These are phyloP conservation scores for Syngnathus rostellatus DNA, from an alignment of 2,797 vertebrate species.

Conservation along the genomic window DNA sequence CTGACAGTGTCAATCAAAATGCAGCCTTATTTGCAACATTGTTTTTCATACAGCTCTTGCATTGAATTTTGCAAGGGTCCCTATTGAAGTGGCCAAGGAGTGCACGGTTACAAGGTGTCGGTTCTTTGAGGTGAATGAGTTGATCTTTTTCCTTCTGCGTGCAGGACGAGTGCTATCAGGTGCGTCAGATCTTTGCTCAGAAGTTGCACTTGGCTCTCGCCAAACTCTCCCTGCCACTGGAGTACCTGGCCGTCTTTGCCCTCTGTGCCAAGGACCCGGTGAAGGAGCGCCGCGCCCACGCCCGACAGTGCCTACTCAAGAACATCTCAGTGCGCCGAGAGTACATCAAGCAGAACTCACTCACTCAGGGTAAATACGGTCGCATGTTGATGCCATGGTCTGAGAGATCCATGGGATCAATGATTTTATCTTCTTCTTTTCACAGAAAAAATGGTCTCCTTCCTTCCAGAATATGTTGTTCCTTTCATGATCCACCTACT, in stretches of 20 bases:
- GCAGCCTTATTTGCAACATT: background rate
- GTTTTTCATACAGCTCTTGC: background rate
- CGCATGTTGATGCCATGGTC: background rate
- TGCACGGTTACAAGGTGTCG: too few species aligned
- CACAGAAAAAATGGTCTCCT: conserved; percentile 87
- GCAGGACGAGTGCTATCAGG: conserved; percentile 98
- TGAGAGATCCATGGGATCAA: background rate
- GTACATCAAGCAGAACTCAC: conserved; percentile 94
- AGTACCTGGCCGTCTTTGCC: conserved; percentile 97
- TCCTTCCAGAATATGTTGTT: conserved; percentile 95
- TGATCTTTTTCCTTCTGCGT: background rate
- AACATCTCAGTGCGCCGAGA: conserved; percentile 97
- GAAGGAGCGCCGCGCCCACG: conserved; percentile 94
- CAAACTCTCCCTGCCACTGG: conserved; percentile 88
- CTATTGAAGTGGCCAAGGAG: too few species aligned
- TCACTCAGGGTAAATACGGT: conserved; percentile 77
- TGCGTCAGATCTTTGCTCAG: conserved; percentile 97
- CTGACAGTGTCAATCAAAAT: background rate
- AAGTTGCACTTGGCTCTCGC: conserved; percentile 95
- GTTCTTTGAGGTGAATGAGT: background rate
- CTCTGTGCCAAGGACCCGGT: conserved; percentile 98
- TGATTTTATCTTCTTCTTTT: conserved; percentile 6
- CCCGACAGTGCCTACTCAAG: conserved; percentile 96
- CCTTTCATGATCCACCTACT: conserved; percentile 97
- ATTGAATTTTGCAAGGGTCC: background rate